Conservation (phyloP, 2,888 invertebrate genomes). For the Glomeris marginata region DNA sequence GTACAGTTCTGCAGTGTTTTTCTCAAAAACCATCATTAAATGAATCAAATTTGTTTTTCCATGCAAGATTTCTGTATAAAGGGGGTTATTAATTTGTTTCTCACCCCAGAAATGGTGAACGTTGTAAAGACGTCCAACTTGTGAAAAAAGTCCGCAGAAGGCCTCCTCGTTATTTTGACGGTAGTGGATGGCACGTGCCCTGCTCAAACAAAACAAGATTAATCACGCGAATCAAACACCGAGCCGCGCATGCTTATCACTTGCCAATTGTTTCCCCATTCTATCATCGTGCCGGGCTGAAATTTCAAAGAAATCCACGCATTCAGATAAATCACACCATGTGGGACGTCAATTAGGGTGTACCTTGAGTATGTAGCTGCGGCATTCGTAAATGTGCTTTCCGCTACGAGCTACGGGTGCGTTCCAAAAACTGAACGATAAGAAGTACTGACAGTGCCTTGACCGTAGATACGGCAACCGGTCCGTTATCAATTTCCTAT, state of each 20-base stretch:
- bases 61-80: no score
- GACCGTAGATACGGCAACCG: constrained; percentile 64
- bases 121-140: constrained; percentile 88
- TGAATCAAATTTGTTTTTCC: not conserved
- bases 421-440: constrained; percentile 93
- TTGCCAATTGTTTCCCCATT: constrained; percentile 96
- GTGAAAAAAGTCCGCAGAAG: constrained; percentile 95
- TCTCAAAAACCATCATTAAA: constrained; percentile 3
- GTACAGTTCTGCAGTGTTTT: no score
- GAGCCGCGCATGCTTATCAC: constrained; percentile 12
- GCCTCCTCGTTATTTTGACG: constrained; percentile 84
- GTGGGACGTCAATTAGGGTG: not conserved
- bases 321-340: no score
- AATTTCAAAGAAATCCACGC: no score
- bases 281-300: constrained; percentile 93
- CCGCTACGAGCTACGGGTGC: constrained; percentile 57
- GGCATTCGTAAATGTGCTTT: constrained; percentile 83
- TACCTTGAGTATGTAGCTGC: constrained; percentile 70
- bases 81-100: no score
- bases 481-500: constrained; percentile 47
- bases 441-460: constrained; percentile 77
- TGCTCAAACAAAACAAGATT: constrained; percentile 18
- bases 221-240: not conserved
- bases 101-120: constrained; percentile 99
- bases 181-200: constrained; percentile 78